Base-by-base conservation (phyloP, 2,888 invertebrate genomes). In the Ochropleura plecta region DNA sequence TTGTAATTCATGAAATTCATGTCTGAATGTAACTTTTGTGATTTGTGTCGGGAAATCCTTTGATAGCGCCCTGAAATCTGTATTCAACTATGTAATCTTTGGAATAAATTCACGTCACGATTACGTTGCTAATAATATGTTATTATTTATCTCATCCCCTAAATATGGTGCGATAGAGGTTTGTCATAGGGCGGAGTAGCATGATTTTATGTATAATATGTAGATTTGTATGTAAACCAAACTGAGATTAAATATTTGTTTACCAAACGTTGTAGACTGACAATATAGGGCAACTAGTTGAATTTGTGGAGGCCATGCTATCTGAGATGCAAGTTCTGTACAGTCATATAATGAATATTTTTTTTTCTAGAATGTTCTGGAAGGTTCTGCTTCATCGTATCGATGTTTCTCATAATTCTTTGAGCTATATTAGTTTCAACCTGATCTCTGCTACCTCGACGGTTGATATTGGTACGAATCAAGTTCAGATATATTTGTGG, bases 1-100 rank as follows among this genome's bases (percentile, higher is more conserved):
- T 63, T 62, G 44, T 73, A 60, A 78, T 68, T 60, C 63, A 55
- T 68, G 46, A 59, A 81, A 70, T 70, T 70, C 67, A 60, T 78
- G 55, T 75, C 65, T 65, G 12, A 10, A 59, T 55, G 40, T 72
- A 66, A 69, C 49, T 67, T 80, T 78, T 51, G 18, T 62, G 48
- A 20, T 51, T 62, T 69, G n/a, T 40, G 20, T 18, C 12, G 3
- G 12, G 14, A 30, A 42, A 70, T 40, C 70, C 67, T 55, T 75
- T 68, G 60, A 74, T 60, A 75, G 48, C 42, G 10, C 48, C 40
- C 30, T 65, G 46, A 79, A 76, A 71, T 76, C 60, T 53, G 30
- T 76, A 67, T 51, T 42, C 51, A 20, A 62, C 20, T 16, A 44
- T 46, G 20, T 49, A 48, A 63, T 64, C 20, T 57, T 63, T 66